Conservation (phyloP, 2,797 vertebrate genomes). For the Acanthurus tractus region DNA sequence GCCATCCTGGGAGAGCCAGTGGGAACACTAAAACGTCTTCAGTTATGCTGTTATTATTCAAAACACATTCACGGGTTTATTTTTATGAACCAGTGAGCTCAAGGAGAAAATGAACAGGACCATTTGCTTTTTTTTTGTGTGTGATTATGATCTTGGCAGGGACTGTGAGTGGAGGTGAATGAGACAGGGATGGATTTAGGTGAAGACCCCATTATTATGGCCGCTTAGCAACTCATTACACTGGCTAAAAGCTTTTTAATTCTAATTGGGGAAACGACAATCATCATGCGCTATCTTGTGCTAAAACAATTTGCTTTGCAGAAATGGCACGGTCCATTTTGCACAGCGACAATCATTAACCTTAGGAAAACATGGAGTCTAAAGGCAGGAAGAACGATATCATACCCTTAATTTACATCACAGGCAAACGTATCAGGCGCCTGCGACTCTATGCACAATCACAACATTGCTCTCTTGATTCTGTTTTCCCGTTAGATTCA, state of each 20-base stretch:
- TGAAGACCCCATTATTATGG: conserved; percentile 28
- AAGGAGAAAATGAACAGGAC: conserved; percentile 12
- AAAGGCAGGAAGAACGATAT: conserved; percentile 23
- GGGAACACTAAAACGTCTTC: conserved; percentile 9
- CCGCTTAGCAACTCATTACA: conserved; percentile 32
- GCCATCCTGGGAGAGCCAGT: conserved; percentile 6
- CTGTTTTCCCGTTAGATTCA: conserved; percentile 55
- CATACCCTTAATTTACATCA: conserved; percentile 59
- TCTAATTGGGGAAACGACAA: conserved; percentile 49
- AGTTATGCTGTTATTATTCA: conserved; percentile 13
- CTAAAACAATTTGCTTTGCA: conserved; percentile 46
- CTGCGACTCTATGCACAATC: conserved; percentile 50
- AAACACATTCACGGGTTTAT: not conserved
- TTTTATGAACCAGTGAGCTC: conserved; percentile 34
- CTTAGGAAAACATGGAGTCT: conserved; percentile 33
- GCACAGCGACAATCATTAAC: conserved; percentile 57
- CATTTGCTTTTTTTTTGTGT: not conserved
- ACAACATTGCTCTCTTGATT: conserved; percentile 30
- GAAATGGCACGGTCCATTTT: conserved; percentile 25
- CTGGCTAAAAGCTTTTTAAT: conserved; percentile 23
- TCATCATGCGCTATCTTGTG: conserved; percentile 31
- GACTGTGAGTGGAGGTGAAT: not conserved
- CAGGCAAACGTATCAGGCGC: conserved; percentile 36
- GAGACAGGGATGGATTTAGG: conserved; percentile 20
- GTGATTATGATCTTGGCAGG: conserved; percentile 9